phyloP scores from a whole-genome alignment of 1,140 invertebrate species.

The Latrodectus geometricus region DNA sequence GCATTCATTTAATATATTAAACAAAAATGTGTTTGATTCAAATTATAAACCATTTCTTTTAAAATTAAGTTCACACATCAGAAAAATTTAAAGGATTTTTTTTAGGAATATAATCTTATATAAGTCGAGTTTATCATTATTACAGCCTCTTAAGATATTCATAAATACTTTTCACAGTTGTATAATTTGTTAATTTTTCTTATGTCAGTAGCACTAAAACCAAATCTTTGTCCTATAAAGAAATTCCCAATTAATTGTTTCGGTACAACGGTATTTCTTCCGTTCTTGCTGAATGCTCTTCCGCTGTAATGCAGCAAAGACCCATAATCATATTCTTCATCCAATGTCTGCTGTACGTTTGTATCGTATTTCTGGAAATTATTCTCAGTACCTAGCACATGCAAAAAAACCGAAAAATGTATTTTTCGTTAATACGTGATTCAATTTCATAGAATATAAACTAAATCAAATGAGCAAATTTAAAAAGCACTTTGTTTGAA shows the following conservation, averaged over 20 bases:
- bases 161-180: constrained; percentile 65
- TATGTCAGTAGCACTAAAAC: constrained; percentile 70
- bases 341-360: constrained; percentile 57
- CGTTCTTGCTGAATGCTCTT: constrained; percentile 62
- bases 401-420: not conserved
- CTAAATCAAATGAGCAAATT: no score
- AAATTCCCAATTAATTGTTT: constrained; percentile 40
- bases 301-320: constrained; percentile 64
- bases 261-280: constrained; percentile 38
- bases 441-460: not conserved
- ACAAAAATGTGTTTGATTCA: no score
- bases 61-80: no score
- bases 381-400: constrained; percentile 58
- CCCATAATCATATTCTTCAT: constrained; percentile 63
- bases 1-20: no score
- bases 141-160: not conserved
- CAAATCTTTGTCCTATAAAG: constrained; percentile 70
- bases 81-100: no score
- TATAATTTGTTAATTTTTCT: constrained; percentile 72
- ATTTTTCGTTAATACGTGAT: not conserved
- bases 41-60: no score
- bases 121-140: no score
- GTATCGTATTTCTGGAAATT: constrained; percentile 64
- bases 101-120: no score
- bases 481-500: no score